Evolutionary conservation across 2,888 invertebrate genomes (phyloP).

Genomic region (Dicyrtoma fusca): DNA sequence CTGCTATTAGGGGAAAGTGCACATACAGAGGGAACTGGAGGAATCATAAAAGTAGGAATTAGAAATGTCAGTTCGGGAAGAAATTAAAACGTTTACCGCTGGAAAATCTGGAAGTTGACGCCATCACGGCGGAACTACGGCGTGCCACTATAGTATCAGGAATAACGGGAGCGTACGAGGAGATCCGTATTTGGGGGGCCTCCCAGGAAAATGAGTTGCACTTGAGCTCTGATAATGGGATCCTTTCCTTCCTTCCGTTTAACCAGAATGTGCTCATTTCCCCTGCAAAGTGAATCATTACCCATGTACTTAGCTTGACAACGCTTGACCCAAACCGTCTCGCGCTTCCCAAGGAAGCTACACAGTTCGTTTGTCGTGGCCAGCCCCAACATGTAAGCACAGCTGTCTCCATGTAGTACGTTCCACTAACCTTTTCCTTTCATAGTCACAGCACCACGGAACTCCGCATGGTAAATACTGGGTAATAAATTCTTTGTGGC

Average conservation of each 20-base stretch:
- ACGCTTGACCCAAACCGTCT: background rate
- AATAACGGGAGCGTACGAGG: background rate
- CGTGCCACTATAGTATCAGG: background rate
- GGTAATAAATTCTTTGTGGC: conserved; percentile 79
- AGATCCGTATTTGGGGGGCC: conserved; percentile 29
- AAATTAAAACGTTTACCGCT: background rate
- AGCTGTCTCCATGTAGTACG: conserved; percentile 1
- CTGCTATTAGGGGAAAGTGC: too few species aligned
- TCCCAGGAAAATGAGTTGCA: conserved; percentile 43
- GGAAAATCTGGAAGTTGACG: background rate
- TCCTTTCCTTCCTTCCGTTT: conserved; percentile 71
- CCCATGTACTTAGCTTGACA: too few species aligned
- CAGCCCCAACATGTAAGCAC: too few species aligned
- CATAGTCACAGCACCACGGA: conserved; percentile 61
- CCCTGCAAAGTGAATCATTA: conserved; percentile 57
- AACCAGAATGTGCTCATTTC: conserved; percentile 90
- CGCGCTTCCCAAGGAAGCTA: too few species aligned
- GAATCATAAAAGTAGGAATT: too few species aligned
- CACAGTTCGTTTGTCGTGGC: too few species aligned
- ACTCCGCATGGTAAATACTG: conserved; percentile 64
- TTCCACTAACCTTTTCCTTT: conserved; percentile 78
- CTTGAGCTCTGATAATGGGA: conserved; percentile 60
- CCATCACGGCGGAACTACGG: conserved; percentile 9
- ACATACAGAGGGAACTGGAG: too few species aligned
- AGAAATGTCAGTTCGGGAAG: too few species aligned